Percentiles rank a stretch among this genome's conserved stretches.
Conservation (phyloP, 2,888 invertebrate species). For the Drosophila buzzatii region DNA sequence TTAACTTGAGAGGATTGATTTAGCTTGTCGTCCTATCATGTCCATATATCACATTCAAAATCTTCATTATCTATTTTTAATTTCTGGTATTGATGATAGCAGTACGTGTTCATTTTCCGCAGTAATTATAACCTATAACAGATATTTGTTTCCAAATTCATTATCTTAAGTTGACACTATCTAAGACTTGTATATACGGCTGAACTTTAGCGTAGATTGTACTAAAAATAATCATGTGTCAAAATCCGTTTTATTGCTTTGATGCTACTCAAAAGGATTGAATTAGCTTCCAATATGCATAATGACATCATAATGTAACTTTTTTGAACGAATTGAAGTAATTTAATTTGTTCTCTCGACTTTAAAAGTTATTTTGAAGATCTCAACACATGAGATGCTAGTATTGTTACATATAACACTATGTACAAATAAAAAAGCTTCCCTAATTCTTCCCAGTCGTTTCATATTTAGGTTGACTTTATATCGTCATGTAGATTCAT, state of each 20-base stretch:
- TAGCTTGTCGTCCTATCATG: too few relatives aligned
- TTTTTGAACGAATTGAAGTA: background rate
- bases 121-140: background rate
- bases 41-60: background rate
- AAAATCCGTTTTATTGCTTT: background rate
- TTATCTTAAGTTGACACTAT: background rate
- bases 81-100: background rate
- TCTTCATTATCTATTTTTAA: background rate
- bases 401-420: background rate
- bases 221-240: background rate
- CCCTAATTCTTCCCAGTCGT: background rate
- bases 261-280: background rate
- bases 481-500: conserved; percentile 17
- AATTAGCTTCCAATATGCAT: background rate
- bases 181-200: background rate
- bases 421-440: background rate
- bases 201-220: background rate
- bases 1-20: background rate
- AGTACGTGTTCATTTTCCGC: background rate
- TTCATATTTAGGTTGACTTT: conserved; percentile 16
- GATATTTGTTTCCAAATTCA: background rate
- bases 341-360: background rate
- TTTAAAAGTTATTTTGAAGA: background rate
- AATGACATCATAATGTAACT: background rate
- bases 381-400: background rate